phyloP scores from a whole-genome alignment of 2,113 vertebrate genomes.

The Candoia aspera region DNA sequence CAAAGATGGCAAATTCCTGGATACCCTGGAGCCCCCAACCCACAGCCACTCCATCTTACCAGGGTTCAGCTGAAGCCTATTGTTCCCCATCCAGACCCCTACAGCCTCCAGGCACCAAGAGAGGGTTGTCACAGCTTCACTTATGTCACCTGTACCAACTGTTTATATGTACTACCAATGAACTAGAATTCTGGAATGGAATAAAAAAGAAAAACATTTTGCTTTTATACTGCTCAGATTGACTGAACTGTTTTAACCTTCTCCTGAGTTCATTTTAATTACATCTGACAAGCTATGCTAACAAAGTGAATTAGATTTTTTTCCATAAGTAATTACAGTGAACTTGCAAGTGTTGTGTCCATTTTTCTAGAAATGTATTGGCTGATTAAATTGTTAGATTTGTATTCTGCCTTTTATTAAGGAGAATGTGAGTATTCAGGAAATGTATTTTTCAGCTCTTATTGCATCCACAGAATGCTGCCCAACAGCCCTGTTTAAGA shows the following conservation, averaged over 20 bases:
- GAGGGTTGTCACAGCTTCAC: too few species aligned
- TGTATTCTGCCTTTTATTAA: not conserved
- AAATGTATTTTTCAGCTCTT: too few species aligned
- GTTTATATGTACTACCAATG: not conserved
- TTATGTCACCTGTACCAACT: too few species aligned
- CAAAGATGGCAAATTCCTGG: too few species aligned
- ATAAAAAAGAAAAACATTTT: conserved; percentile 37
- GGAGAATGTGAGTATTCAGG: too few species aligned
- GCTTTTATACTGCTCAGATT: conserved; percentile 49
- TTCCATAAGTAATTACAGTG: conserved; percentile 70
- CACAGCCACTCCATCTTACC: too few species aligned
- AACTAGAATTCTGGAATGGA: conserved; percentile 39
- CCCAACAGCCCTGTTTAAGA: too few species aligned
- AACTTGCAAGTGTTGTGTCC: conserved; percentile 62
- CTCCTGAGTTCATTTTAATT: conserved; percentile 73
- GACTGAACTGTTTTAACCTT: conserved; percentile 64
- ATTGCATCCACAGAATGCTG: too few species aligned
- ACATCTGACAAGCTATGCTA: conserved; percentile 65
- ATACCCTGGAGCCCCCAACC: too few species aligned
- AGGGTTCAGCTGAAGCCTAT: too few species aligned
- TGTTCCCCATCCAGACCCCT: too few species aligned
- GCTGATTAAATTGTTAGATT: not conserved
- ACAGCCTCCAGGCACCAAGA: too few species aligned
- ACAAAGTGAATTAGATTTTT: conserved; percentile 65
- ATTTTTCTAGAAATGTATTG: conserved; percentile 64